These are phyloP conservation scores for Sphaerodactylus townsendi DNA, from an alignment of 2,113 vertebrate genomes.

Conservation along the genomic window DNA sequence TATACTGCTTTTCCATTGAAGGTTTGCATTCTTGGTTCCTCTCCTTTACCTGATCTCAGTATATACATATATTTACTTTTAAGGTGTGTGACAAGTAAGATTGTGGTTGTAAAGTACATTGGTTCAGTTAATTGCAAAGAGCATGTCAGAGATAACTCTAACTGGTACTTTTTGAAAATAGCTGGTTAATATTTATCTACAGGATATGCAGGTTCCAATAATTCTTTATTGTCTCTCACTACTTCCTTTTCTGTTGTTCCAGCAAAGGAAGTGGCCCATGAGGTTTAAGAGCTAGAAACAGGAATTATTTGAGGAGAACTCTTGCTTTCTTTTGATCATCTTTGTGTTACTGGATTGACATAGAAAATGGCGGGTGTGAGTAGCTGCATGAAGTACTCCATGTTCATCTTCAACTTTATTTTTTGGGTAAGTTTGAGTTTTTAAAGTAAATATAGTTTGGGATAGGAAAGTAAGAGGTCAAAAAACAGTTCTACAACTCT, in stretches of 20 bases:
- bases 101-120: slow-evolving; percentile 22
- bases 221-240: neutral
- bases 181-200: slow-evolving; percentile 75
- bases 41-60: neutral
- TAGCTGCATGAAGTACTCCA: slow-evolving; percentile 82
- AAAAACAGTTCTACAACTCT: neutral
- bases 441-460: slow-evolving; percentile 48
- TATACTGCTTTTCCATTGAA: neutral
- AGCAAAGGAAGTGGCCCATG: slow-evolving; percentile 13
- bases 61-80: slow-evolving; percentile 59
- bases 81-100: slow-evolving; percentile 39
- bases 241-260: slow-evolving; percentile 44
- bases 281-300: slow-evolving; percentile 31
- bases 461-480: neutral
- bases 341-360: neutral
- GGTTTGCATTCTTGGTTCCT: neutral
- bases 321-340: neutral
- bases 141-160: slow-evolving; percentile 54
- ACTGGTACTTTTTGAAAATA: slow-evolving; percentile 49
- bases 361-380: slow-evolving; percentile 84
- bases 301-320: neutral
- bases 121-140: slow-evolving; percentile 20
- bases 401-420: slow-evolving; percentile 91
- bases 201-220: slow-evolving; percentile 33
- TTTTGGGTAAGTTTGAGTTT: slow-evolving; percentile 92